phyloP scores from a whole-genome alignment of 2,888 invertebrate genomes.

The Phymatocera aterrima region DNA sequence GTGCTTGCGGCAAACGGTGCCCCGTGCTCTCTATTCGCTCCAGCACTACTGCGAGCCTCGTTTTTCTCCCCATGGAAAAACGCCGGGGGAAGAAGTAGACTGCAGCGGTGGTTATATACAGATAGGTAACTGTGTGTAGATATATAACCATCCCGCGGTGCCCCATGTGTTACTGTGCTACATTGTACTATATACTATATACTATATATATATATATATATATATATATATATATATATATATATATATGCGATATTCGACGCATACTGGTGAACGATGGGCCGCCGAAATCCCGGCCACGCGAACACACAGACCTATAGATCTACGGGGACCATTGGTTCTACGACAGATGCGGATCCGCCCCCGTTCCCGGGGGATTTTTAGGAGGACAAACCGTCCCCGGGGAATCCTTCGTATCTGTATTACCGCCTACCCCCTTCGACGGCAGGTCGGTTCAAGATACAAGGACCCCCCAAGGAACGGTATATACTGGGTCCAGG shows the following conservation, averaged over 20 bases:
- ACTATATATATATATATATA: too few relatives aligned
- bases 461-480: constrained; percentile 54
- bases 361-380: constrained; percentile 67
- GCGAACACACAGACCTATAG: constrained; percentile 37
- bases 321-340: constrained; percentile 32
- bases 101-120: too few relatives aligned
- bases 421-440: constrained; percentile 35
- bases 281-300: constrained; percentile 5
- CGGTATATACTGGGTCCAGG: constrained; percentile 47
- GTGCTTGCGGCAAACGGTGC: constrained; percentile 50
- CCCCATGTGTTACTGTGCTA: constrained; percentile 37
- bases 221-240: too few relatives aligned
- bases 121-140: too few relatives aligned
- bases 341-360: constrained; percentile 50
- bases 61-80: constrained; percentile 18
- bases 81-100: background rate
- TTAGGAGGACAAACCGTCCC: constrained; percentile 71
- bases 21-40: constrained; percentile 50
- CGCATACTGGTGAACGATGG: constrained; percentile 53
- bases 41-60: constrained; percentile 19
- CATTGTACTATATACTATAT: constrained; percentile 9
- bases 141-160: constrained; percentile 35
- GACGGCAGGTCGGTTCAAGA: constrained; percentile 50
- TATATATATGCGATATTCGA: constrained; percentile 53
- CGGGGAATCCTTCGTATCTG: constrained; percentile 50